Conservation (phyloP, 1,140 invertebrate species). For the Anastrepha ludens region DNA sequence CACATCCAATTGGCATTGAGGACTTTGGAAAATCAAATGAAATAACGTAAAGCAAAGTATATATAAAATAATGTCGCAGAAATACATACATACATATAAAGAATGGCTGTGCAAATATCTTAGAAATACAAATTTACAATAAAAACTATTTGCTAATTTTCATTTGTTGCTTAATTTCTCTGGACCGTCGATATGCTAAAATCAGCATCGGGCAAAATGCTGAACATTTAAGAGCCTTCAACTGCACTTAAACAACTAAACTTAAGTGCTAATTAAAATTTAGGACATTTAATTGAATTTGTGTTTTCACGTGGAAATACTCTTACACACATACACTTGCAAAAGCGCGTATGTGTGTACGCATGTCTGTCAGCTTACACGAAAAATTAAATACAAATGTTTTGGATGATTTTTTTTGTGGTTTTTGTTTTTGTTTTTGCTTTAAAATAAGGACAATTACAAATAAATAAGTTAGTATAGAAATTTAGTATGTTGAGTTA, state of each 20-base stretch:
- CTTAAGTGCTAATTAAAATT: constrained; percentile 22
- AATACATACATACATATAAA: not conserved
- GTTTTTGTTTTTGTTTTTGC: not conserved
- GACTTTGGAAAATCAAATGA: not conserved
- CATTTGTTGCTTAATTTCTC: not conserved
- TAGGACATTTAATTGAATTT: not conserved
- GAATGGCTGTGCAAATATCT: constrained; percentile 16
- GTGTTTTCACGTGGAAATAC: not conserved
- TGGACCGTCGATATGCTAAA: constrained; percentile 47
- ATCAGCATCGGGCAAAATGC: not conserved
- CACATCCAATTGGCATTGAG: not conserved
- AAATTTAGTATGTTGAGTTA: constrained; percentile 29
- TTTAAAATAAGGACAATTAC: not conserved
- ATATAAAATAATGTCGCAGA: too few relatives aligned
- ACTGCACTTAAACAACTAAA: constrained; percentile 31
- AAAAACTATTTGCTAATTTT: constrained; percentile 4
- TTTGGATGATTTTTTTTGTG: constrained; percentile 6
- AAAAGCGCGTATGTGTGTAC: not conserved
- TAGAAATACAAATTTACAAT: constrained; percentile 29
- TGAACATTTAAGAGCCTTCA: not conserved
- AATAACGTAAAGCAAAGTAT: too few relatives aligned
- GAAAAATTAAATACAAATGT: not conserved
- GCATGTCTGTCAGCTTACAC: not conserved
- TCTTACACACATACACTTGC: too few relatives aligned
- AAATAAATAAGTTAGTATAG: constrained; percentile 48